phyloP scores from a whole-genome alignment of 2,888 invertebrate species.

The Drosophila percnosoma region DNA sequence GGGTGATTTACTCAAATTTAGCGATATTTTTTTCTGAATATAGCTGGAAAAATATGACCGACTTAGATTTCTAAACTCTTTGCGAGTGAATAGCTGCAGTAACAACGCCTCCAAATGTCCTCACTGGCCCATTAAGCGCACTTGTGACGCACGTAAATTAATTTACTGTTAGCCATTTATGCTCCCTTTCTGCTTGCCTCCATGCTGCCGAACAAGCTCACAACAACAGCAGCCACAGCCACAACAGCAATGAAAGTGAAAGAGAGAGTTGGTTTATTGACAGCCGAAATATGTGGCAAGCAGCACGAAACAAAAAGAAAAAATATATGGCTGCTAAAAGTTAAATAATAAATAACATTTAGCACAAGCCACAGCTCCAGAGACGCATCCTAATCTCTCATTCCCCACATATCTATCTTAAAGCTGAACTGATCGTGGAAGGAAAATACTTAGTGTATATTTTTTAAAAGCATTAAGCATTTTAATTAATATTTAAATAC shows the following conservation, averaged over 20 bases:
- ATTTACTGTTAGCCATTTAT: conserved; percentile 74
- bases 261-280: conserved; percentile 62
- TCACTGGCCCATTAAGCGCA: conserved; percentile 66
- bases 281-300: conserved; percentile 56
- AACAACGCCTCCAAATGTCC: conserved; percentile 40
- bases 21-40: not conserved
- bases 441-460: not conserved
- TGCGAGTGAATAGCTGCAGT: conserved; percentile 22
- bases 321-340: conserved; percentile 64
- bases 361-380: conserved; percentile 38
- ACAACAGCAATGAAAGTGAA: conserved; percentile 25
- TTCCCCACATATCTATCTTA: conserved; percentile 12
- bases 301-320: conserved; percentile 14
- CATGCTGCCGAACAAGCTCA: conserved; percentile 2
- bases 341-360: conserved; percentile 78
- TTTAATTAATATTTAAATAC: not conserved
- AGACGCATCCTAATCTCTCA: conserved; percentile 42
- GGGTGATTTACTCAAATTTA: not conserved
- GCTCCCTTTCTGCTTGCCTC: conserved; percentile 7
- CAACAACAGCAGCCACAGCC: conserved; percentile 18
- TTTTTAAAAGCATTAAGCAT: not conserved
- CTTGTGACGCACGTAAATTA: conserved; percentile 76
- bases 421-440: conserved; percentile 35
- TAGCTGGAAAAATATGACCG: conserved; percentile 35
- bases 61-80: conserved; percentile 53